Evolutionary conservation across 1,140 invertebrate genomes (phyloP), one percentile per base, ranked within the genome.

Genomic region (Episyrphus balteatus): DNA sequence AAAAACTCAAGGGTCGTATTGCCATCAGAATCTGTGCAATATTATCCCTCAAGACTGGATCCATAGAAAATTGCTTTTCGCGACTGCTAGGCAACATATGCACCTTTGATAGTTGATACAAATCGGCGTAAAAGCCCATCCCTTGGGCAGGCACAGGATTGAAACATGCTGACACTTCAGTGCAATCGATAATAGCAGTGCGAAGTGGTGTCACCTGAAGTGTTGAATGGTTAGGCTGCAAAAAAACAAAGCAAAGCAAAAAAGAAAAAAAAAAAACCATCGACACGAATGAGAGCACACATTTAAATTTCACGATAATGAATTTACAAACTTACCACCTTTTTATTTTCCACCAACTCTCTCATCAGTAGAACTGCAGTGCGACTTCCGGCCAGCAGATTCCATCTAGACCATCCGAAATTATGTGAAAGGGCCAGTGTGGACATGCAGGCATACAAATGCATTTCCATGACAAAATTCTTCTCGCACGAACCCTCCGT

Each of bases 401-500:
- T 94, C 89, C 89, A 93, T 39, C 88, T 79, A 11, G 88, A 92
- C 86, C 88, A 93, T 32, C 86, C 78, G 57, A 91, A 92, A 49
- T 86, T 84, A 56, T 86, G 87, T 3, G 79, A 75, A 1, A 80
- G 79, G 5, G 80, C 79, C 8, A 86, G 65, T 18, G 86, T 71
- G 0, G 87, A 86, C 77, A 94, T 89, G 54, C 88, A 88, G 38
- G 80, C 76, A 58, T 92, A 91, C 13, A 84, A 69, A 66, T 90
- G 84, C 46, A 82, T 77, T 66, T 92, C 88, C 50, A 81, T 75
- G 2, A 82, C 74, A 55, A 77, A 79, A 55, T 88, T 81, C 58
- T 90, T 91, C 39, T 79, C 73, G 34, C 82, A 76, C 13, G 60
- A 65, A 14, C 65, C 61, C 61, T 88, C 86, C 9, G 92, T 76